Evolutionary conservation across 2,113 vertebrate genomes (phyloP).

Genomic region (Cardinalis cardinalis): DNA sequence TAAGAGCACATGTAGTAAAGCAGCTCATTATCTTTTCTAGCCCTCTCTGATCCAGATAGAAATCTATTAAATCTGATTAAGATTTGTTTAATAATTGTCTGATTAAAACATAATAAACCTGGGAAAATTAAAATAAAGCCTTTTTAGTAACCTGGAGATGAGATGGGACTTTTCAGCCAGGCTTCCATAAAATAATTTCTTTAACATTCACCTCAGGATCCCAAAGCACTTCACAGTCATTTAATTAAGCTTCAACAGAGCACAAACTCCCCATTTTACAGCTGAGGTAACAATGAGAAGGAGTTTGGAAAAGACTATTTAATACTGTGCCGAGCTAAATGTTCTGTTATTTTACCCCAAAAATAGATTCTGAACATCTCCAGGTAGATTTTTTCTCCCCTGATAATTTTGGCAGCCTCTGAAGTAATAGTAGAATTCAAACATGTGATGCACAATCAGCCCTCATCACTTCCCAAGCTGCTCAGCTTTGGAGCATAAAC

Average conservation of each 20-base stretch:
- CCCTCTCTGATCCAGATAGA: neutral
- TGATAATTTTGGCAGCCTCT: neutral
- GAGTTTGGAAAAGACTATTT: neutral
- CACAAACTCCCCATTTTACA: conserved; percentile 40
- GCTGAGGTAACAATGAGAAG: conserved; percentile 13
- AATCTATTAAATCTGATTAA: conserved; percentile 33
- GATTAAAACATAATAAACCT: conserved; percentile 53
- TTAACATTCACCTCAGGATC: conserved; percentile 34
- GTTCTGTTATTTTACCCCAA: neutral
- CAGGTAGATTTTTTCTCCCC: neutral
- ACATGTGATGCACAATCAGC: neutral
- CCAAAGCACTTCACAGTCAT: conserved; percentile 36
- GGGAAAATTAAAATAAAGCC: conserved; percentile 20
- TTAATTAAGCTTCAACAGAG: conserved; percentile 50
- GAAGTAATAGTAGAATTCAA: neutral
- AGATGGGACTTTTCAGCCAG: conserved; percentile 7
- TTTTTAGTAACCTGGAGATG: conserved; percentile 6
- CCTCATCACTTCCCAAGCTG: neutral
- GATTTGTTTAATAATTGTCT: conserved; percentile 43
- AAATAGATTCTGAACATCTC: neutral
- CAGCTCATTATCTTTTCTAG: conserved; percentile 1
- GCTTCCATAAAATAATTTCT: conserved; percentile 24
- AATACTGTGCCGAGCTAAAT: neutral
- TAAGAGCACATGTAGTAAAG: conserved; percentile 18
- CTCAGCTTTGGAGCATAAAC: neutral